Percentiles rank a stretch among this genome's conserved stretches.
These are phyloP conservation scores for Mesodorylaimus sp. DNA, from an alignment of 2,888 invertebrate genomes.

Conservation along the genomic window DNA sequence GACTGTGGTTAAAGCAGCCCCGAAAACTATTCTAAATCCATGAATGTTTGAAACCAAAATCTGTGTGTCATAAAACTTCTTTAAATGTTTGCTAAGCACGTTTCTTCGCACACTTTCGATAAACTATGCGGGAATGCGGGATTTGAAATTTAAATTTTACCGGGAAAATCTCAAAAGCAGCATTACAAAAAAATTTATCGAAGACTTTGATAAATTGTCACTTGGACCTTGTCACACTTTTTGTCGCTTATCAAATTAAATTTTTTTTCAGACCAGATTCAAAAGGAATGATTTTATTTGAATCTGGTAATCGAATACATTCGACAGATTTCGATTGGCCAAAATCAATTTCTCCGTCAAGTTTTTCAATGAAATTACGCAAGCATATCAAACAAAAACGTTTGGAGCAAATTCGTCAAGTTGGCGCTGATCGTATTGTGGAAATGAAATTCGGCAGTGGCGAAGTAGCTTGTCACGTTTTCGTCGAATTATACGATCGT, in stretches of 20 bases:
- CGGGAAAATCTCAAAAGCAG: too few relatives aligned
- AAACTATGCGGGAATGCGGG: too few relatives aligned
- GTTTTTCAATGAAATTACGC: conserved; percentile 92
- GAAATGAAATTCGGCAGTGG: conserved; percentile 80
- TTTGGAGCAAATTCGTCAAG: conserved; percentile 49
- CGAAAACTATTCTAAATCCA: too few relatives aligned
- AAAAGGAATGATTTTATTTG: conserved; percentile 67
- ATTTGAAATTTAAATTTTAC: too few relatives aligned
- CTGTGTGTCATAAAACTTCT: too few relatives aligned
- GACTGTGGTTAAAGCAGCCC: too few relatives aligned
- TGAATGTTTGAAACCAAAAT: too few relatives aligned
- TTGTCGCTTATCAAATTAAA: background rate
- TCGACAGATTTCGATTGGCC: conserved; percentile 95
- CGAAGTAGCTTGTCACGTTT: conserved; percentile 80
- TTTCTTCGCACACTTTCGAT: too few relatives aligned
- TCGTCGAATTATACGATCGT: conserved; percentile 75
- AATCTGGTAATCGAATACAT: conserved; percentile 83
- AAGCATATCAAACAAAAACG: conserved; percentile 92
- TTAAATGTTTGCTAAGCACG: too few relatives aligned
- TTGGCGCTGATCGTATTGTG: conserved; percentile 61
- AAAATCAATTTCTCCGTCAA: conserved; percentile 56
- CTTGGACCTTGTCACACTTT: background rate
- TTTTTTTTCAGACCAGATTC: conserved; percentile 53
- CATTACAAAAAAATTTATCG: too few relatives aligned
- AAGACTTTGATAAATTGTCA: too few relatives aligned